These are phyloP conservation scores for Drosophila nikananu DNA, from an alignment of 1,140 invertebrate genomes.

Conservation along the genomic window DNA sequence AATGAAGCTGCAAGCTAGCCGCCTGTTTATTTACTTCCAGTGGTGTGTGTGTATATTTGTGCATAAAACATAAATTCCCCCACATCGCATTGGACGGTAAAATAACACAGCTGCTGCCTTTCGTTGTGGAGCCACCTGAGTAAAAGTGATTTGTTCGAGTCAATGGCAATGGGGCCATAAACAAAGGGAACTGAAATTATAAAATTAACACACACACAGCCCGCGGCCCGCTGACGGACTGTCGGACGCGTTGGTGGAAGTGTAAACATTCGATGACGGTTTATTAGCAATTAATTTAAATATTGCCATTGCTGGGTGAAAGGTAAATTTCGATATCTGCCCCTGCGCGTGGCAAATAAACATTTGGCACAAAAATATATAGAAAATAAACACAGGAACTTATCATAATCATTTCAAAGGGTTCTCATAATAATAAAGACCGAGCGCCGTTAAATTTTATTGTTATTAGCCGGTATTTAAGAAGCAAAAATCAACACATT, in stretches of 20 bases:
- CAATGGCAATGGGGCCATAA: conserved; percentile 59
- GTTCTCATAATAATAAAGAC: conserved; percentile 9
- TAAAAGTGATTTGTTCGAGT: conserved; percentile 62
- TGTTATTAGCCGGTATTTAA: conserved; percentile 8
- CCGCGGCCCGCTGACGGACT: conserved; percentile 27
- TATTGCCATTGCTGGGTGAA: conserved; percentile 61
- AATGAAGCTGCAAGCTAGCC: conserved; percentile 13
- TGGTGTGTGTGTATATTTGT: conserved; percentile 35
- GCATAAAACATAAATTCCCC: conserved; percentile 61
- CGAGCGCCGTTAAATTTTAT: conserved; percentile 1
- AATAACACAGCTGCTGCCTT: conserved; percentile 62
- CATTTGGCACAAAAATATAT: conserved; percentile 17
- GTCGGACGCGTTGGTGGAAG: conserved; percentile 25
- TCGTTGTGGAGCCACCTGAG: conserved; percentile 6
- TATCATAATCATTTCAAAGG: conserved; percentile 22
- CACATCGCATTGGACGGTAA: conserved; percentile 51
- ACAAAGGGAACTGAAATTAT: conserved; percentile 48
- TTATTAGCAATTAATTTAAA: conserved; percentile 80
- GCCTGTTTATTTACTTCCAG: conserved; percentile 60
- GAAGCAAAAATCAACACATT: conserved; percentile 2
- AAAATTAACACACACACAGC: conserved; percentile 25
- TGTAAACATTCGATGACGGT: conserved; percentile 69
- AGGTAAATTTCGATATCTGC: conserved; percentile 42
- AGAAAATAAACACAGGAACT: conserved; percentile 10
- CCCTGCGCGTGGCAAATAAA: conserved; percentile 66